Conservation (phyloP, 2,888 invertebrate species). For the Prosopocoilus inquinatus region DNA sequence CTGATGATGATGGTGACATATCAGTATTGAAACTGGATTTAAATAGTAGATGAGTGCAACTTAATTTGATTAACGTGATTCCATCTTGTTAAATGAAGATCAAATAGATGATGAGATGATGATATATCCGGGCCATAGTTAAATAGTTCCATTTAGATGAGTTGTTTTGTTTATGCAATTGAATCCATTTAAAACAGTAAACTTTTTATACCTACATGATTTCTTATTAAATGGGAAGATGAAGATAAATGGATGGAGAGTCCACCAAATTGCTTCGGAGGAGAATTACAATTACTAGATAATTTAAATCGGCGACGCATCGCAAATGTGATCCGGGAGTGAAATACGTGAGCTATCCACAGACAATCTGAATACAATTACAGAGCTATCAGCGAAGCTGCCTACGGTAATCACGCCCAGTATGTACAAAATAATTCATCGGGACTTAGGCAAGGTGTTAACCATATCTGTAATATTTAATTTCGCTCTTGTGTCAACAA, state of each 20-base stretch:
- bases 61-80: too few relatives aligned
- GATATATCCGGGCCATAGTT: too few relatives aligned
- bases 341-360: constrained; percentile 23
- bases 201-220: too few relatives aligned
- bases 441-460: neutral
- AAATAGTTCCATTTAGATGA: too few relatives aligned
- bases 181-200: too few relatives aligned
- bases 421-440: neutral
- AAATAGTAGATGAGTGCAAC: too few relatives aligned
- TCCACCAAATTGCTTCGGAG: neutral
- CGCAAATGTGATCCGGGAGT: constrained; percentile 25
- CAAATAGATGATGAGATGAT: too few relatives aligned
- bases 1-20: too few relatives aligned
- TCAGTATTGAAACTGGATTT: too few relatives aligned
- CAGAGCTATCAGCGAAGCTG: constrained; percentile 32
- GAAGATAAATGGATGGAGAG: neutral
- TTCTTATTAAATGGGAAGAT: too few relatives aligned
- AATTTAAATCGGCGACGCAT: constrained; percentile 27
- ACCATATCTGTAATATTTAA: neutral
- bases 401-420: constrained; percentile 20
- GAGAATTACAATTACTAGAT: constrained; percentile 27
- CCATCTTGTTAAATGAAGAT: too few relatives aligned
- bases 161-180: too few relatives aligned
- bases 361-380: constrained; percentile 34
- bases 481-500: constrained; percentile 22